These are phyloP conservation scores for Dendroctonus ponderosae DNA, from an alignment of 1,140 invertebrate species.

Conservation along the genomic window DNA sequence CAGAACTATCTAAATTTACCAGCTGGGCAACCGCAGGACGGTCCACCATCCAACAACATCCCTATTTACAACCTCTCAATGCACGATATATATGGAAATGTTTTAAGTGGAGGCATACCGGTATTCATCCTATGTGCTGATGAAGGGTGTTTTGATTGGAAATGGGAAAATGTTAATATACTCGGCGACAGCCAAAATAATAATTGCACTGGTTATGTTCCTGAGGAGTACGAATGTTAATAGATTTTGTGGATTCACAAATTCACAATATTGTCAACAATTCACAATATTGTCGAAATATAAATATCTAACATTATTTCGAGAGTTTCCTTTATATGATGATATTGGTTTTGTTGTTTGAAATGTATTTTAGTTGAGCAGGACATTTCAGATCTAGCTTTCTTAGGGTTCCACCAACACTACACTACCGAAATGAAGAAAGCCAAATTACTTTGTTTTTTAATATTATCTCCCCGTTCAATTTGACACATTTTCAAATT, in stretches of 20 bases:
- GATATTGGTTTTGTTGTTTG: too few relatives aligned
- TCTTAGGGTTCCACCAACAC: too few relatives aligned
- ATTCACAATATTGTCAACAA: neutral
- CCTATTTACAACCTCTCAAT: slow-evolving; percentile 25
- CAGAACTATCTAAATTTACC: slow-evolving; percentile 28
- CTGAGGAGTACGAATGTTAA: slow-evolving; percentile 24
- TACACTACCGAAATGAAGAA: too few relatives aligned
- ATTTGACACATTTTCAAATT: too few relatives aligned
- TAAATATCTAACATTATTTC: too few relatives aligned
- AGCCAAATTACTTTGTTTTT: too few relatives aligned
- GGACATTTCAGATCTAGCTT: too few relatives aligned
- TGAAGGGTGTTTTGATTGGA: slow-evolving; percentile 18
- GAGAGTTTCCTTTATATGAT: too few relatives aligned
- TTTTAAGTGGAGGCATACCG: slow-evolving; percentile 8
- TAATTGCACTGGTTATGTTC: slow-evolving; percentile 22
- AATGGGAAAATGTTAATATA: slow-evolving; percentile 18
- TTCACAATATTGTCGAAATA: too few relatives aligned
- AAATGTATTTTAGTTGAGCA: too few relatives aligned
- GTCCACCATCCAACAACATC: slow-evolving; percentile 22
- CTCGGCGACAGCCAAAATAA: slow-evolving; percentile 2
- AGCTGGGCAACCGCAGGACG: slow-evolving; percentile 12
- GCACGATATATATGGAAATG: slow-evolving; percentile 13
- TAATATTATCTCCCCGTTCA: too few relatives aligned
- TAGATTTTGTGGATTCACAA: neutral
- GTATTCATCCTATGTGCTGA: slow-evolving; percentile 24